Conservation (phyloP, 1,140 invertebrate genomes). For the Tetragonula clypearis region DNA sequence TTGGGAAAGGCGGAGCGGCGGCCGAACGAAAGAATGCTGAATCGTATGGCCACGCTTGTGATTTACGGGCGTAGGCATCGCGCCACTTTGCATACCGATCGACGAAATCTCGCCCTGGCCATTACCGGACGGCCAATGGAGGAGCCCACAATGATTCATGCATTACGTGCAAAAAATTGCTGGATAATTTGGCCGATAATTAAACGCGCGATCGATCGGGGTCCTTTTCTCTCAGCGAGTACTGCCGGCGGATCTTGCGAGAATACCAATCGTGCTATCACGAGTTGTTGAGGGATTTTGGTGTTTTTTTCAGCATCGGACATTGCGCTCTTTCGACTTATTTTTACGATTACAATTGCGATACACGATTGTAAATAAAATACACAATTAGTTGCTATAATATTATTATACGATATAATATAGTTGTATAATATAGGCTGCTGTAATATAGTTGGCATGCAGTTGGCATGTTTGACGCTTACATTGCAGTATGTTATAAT, state of each 20-base stretch:
- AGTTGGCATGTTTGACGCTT: no score
- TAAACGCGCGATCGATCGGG: conserved; percentile 46
- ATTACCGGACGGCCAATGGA: conserved; percentile 58
- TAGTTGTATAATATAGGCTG: no score
- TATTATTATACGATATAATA: no score
- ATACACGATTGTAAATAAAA: no score
- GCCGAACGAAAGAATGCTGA: conserved; percentile 64
- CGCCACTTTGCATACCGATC: conserved; percentile 70
- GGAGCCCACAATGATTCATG: conserved; percentile 53
- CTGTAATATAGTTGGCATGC: no score
- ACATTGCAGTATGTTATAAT: neutral
- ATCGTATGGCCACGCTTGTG: conserved; percentile 58
- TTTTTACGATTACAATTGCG: neutral
- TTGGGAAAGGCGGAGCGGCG: conserved; percentile 56
- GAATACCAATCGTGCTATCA: conserved; percentile 2
- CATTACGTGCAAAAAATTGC: conserved; percentile 68
- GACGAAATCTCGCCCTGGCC: conserved; percentile 61
- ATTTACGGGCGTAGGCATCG: conserved; percentile 62
- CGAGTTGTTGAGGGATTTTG: neutral
- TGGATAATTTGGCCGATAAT: conserved; percentile 60
- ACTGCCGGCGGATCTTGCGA: neutral
- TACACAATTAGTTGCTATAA: no score
- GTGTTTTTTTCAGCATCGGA: neutral
- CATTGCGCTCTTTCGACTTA: neutral
- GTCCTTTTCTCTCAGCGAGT: neutral